Percentiles rank a stretch among this genome's conserved stretches.
Evolutionary conservation across 2,888 invertebrate genomes (phyloP).

Genomic region (Sarcophaga caerulescens): DNA sequence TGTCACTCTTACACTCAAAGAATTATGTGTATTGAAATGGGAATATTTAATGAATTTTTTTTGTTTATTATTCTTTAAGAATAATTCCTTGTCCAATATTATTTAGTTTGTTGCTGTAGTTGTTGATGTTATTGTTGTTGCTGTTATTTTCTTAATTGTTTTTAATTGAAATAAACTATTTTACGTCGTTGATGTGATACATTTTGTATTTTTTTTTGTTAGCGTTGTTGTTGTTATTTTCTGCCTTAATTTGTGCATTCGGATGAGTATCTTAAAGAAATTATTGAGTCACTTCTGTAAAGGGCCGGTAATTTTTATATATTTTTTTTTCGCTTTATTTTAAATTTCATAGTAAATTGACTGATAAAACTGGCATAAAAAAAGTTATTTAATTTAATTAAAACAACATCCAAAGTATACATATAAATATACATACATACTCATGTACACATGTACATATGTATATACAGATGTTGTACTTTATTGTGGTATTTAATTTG

Average conservation of each 20-base stretch:
- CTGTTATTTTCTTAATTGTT: constrained; percentile 75
- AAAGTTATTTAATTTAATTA: too few species aligned
- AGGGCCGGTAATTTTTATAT: constrained; percentile 47
- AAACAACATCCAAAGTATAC: too few species aligned
- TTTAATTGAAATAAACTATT: constrained; percentile 79
- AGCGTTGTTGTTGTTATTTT: background rate
- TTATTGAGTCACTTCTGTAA: background rate
- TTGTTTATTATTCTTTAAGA: background rate
- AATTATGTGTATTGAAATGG: background rate
- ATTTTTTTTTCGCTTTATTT: constrained; percentile 4
- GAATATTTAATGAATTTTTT: background rate
- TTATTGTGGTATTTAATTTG: too few species aligned
- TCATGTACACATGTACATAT: too few species aligned
- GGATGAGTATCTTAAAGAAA: background rate
- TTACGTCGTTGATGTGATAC: constrained; percentile 65
- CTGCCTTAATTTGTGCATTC: too few species aligned
- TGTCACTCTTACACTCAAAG: background rate
- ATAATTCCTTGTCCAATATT: background rate
- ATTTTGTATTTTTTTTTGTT: constrained; percentile 36
- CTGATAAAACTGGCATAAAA: too few species aligned
- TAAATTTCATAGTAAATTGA: background rate
- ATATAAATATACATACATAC: too few species aligned
- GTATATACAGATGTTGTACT: too few species aligned
- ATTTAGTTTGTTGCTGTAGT: background rate
- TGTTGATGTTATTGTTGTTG: constrained; percentile 52